phyloP scores from a whole-genome alignment of 2,888 invertebrate genomes.

The Bruchidius siliquastri region DNA sequence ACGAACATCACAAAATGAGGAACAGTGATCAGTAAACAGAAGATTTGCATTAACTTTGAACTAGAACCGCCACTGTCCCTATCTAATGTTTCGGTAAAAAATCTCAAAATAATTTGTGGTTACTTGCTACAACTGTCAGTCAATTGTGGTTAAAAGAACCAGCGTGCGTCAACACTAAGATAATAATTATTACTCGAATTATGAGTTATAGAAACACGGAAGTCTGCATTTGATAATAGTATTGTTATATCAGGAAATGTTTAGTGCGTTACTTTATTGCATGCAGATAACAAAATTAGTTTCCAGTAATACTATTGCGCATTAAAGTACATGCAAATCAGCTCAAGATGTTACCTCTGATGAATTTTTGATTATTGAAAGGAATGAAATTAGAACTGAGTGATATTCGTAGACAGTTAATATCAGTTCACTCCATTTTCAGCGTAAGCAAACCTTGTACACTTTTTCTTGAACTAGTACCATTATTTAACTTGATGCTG shows the following conservation, averaged over 20 bases:
- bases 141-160: not conserved
- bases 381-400: no score
- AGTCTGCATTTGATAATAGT: not conserved
- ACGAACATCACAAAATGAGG: not conserved
- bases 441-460: no score
- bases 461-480: no score
- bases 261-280: not conserved
- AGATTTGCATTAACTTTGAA: not conserved
- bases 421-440: no score
- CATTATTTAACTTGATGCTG: no score
- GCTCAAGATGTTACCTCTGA: not conserved
- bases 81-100: not conserved
- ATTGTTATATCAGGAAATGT: not conserved
- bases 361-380: not conserved
- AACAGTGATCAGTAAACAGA: not conserved
- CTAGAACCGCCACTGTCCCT: not conserved
- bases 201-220: not conserved
- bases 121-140: not conserved
- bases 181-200: not conserved
- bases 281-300: not conserved
- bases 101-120: not conserved
- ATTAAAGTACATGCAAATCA: not conserved
- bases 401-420: no score
- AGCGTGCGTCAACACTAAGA: not conserved
- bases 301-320: not conserved